Base-by-base conservation (phyloP, 2,888 invertebrate species). In the Chrysotoxum bicinctum region DNA sequence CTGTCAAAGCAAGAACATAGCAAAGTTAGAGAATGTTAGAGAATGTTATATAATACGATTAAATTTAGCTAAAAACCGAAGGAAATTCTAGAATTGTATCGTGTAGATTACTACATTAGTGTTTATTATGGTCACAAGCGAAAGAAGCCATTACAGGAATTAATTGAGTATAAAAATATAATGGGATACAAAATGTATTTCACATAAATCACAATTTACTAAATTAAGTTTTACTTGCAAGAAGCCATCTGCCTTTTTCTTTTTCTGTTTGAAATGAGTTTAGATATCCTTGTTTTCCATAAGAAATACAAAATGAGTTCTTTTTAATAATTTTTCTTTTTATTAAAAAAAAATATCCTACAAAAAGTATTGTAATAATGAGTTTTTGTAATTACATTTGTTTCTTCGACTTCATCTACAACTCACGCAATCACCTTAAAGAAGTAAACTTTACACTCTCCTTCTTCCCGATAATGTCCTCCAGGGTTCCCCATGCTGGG, bases 361-460 rank as follows among this genome's bases (percentile, higher is more conserved):
- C 12, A 84, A 72, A 60, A 84, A 60, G 56, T 80, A 80, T 85
- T 72, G 62, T 68, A 76, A 56, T 85, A 85, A 85, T 80, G 80
- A 85, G 80, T 80, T 85, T 74, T 80, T 70, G 80, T 80, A 80
- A 85, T 85, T 85, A 80, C 80, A 85, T 76, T 85, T 85, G 80
- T 85, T 85, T 80, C 19, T 45, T 45, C 62, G 58, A 62, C 75
- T 76, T 73, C 32, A 43, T 54, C 43, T 37, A 43, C 66, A 30
- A 50, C 14, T 60, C 26, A 26, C 8, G 26, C 58, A 64, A 45
- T 5, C 75, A 62, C 32, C 4, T 21, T 12, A 45, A 37, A 14
- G 10, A 45, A 54, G 60, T 32, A 58, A 79, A 75, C 64, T 75
- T 23, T 70, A 19, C n/a, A n/a, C 68, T 14, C 54, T 74, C 56